These are phyloP conservation scores for Heterocephalus glaber DNA, from an alignment of 2,113 vertebrate species.

Conservation along the genomic window DNA sequence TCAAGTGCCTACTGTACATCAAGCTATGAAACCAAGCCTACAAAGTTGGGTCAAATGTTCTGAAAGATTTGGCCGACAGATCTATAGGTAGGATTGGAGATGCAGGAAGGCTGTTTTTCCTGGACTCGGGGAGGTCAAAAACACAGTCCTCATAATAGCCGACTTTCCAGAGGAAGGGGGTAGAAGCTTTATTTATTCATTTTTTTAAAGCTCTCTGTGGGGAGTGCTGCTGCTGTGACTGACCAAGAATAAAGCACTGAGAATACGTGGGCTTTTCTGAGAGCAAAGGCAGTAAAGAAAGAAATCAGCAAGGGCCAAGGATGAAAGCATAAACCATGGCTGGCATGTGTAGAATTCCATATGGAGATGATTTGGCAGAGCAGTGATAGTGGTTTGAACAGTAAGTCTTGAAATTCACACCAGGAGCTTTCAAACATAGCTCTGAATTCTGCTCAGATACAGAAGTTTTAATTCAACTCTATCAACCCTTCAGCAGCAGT, in stretches of 20 bases:
- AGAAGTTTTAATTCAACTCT: constrained; percentile 28
- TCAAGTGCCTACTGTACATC: not conserved
- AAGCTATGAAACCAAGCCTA: not conserved
- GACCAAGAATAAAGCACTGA: not conserved
- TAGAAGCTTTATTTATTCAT: not conserved
- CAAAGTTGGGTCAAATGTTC: not conserved
- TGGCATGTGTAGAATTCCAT: not conserved
- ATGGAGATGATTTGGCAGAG: constrained; percentile 5
- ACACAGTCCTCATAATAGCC: not conserved
- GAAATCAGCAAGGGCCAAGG: not conserved
- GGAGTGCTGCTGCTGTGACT: not conserved
- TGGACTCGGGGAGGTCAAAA: not conserved
- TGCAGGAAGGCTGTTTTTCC: not conserved
- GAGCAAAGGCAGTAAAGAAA: not conserved
- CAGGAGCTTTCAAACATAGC: constrained; percentile 2
- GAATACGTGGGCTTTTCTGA: not conserved
- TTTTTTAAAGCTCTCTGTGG: not conserved
- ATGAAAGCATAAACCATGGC: not conserved
- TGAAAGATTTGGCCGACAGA: not conserved
- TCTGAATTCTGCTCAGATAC: not conserved
- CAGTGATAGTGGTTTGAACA: not conserved
- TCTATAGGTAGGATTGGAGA: not conserved
- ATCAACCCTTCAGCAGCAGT: not conserved
- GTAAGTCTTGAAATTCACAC: constrained; percentile 48
- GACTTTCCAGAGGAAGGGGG: not conserved